Base-by-base conservation (phyloP, 2,113 vertebrate genomes). In the Ammodytes marinus region DNA sequence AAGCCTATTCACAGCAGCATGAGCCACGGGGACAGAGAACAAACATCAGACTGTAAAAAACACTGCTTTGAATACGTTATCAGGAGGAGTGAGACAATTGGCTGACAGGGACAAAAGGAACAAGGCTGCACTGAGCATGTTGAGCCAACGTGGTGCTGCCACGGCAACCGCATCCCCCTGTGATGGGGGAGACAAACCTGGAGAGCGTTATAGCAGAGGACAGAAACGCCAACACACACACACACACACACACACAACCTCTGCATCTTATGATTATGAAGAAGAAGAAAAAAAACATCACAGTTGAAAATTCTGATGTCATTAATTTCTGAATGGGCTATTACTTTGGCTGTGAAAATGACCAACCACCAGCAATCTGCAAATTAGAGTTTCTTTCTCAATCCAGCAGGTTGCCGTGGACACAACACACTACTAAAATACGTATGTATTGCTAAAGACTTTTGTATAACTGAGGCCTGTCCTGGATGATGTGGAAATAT, bases 101-200 rank as follows among this genome's bases (percentile, higher is more conserved):
- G 83, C 75, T 82, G 80, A 79, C 75, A 55, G 69, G 76, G 83
- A 79, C 69, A 75, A 78, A 78, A 74, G 73, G 78, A 80, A 89
- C 75, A 80, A 86, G 79, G 84, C 75, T 79, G 80, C 63, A 80
- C 84, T 57, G 81, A 74, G 87, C 54, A 14, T 49, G 89, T 67
- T 63, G 83, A 81, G 82, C 68, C 77, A 82, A 89, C 74, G 74
- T 79, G 85, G 84, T 66, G 93, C 91, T 94, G 87, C 91, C 91
- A 93, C 82, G 91, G 93, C 91, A 94, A 94, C 93, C 77, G 35
- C 85, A 84, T 83, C 79, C 69, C 87, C 77, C 61, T 42, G 71
- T 54, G 50, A 79, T 79, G 85, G 86, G 77, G 79, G 83, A 82
- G 79, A 72, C 64, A 68, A 85, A 84, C 85, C 89, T 78, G 88